Base-by-base conservation (phyloP, 2,797 vertebrate species). In the Sebastolobus altivelis region DNA sequence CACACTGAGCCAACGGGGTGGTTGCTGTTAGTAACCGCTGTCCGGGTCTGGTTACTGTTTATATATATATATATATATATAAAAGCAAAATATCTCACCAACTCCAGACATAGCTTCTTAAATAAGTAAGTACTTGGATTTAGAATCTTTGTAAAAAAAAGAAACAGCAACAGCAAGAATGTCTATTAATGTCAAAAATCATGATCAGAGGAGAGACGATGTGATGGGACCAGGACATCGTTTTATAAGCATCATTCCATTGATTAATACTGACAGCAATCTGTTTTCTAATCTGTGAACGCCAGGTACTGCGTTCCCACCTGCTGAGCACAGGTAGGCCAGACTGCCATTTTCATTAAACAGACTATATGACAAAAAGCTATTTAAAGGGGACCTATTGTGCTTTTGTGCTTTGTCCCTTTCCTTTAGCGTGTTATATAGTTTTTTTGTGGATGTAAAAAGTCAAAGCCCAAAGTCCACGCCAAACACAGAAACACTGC, bases 21-120 rank as follows among this genome's bases (percentile, higher is more conserved):
- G 80, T 73, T 82, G 84, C 77, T 61, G 63, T 85, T 63, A 65
- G 66, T 76, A 85, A 86, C 86, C 77, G 14, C 78, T 77, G 80
- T 59, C 82, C 54, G 31, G 49, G 22, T 86, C 83, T 77, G 69
- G 74, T 92, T 86, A 87, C 79, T 72, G 43, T 76, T 75, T 72
- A 80, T 78, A 76, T 60, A 29, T 77, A 77, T 68, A 74, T 68
- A 74, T 89, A 78, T 87, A 73, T 81, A 71, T 0, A 83, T 81
- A 81, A 77, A 82, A 76, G 31, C 6, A 13, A 80, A 75, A 77
- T 78, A 77, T 86, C 70, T 79, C 56, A 80, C 79, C 61, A 66
- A 80, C 22, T 46, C 68, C 72, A 88, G 72, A 84, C 70, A 79
- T 65, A 9, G 79, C 55, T 75, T 80, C 58, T 82, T 72, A 55